Evolutionary conservation across 2,113 vertebrate species (phyloP), one percentile per base, ranked within the genome.

Genomic region (Glaucidium brasilianum): DNA sequence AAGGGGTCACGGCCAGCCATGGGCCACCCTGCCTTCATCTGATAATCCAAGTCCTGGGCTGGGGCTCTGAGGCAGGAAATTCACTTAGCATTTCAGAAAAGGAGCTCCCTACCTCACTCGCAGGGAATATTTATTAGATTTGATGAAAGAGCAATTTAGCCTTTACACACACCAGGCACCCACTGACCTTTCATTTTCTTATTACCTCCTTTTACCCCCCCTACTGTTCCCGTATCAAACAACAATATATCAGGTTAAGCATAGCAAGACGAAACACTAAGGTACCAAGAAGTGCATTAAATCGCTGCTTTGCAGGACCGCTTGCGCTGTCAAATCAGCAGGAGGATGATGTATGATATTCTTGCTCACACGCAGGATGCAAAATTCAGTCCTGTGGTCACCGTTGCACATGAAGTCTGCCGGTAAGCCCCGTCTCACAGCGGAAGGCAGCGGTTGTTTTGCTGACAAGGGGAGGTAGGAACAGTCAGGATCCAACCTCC

Each of bases 161-260:
- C 81, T 92, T 86, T 69, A 39, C 59, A 52, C 56, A 35, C 89
- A 84, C 68, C 76, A 50, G 94, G 80, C 69, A 88, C 72, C 52
- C 76, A 25, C 41, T 94, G 96, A 94, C 85, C 86, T 95, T 91
- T 94, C 63, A 45, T 41, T 91, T 92, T 80, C 88, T 84, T 94
- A 39, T 64, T 79, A 72, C 90, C 90, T 92, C 82, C 79, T 86
- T 86, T 78, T 90, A 59, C 37, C 43, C 47, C 56, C 63, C 49
- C 66, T 35, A 8, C 76, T 11, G 29, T 34, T 94, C 69, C 68
- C 3, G 0, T 9, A 23, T 45, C 85, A 63, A 73, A 87, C 77
- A 55, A 56, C 68, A 12, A 49, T 25, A 41, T 25, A 53, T 64
- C 69, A 78, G 73, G 55, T 82, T 78, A 39, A 92, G 68, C 55